Evolutionary conservation across 1,140 invertebrate species (phyloP), one percentile per base, ranked within the genome.

Genomic region (Aporrectodea caliginosa): DNA sequence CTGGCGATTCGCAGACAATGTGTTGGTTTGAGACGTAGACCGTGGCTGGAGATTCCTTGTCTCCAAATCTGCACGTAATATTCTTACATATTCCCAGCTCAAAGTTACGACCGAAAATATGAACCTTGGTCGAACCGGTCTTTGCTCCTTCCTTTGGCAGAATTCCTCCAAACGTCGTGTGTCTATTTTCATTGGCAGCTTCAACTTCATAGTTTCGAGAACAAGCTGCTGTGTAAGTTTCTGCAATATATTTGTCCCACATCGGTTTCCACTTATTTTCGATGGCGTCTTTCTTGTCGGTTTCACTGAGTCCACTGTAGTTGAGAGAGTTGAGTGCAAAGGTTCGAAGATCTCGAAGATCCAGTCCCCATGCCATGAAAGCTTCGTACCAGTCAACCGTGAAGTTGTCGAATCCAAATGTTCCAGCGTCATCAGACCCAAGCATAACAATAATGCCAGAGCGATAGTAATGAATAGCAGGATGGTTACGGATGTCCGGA

Each of bases 301-400:
- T n/a, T 22, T 77, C 16, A 16, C 81, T 69, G 69, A 84, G 79
- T 31, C 80, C 73, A 78, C 84, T 84, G 35, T 83, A 84, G 1
- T 43, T 2, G 14, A 85, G 77, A 31, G 84, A 84, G 70, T 84
- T 84, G 0, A 35, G 78, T 0, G 84, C 84, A 27, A 85, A 43
- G 29, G 79, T 71, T 79, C 78, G 79, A 27, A 85, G 69, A 73
- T 85, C 84, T 22, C 78, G 78, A 16, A 85, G 78, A 77, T 80
- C 70, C 1, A 85, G 73, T 32, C 84, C 81, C 83, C 83, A 85
- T n/a, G 76, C 80, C 83, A 84, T 84, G 31, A 83, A 84, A 16
- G 83, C 83, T 30, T 81, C 77, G 74, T 85, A 85, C 82, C 82
- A 85, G 58, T 85, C 84, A 27, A 83, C 80, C 1, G 84, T 85